Conservation (phyloP, 2,888 invertebrate genomes). For the Temnothorax rugatulus region DNA sequence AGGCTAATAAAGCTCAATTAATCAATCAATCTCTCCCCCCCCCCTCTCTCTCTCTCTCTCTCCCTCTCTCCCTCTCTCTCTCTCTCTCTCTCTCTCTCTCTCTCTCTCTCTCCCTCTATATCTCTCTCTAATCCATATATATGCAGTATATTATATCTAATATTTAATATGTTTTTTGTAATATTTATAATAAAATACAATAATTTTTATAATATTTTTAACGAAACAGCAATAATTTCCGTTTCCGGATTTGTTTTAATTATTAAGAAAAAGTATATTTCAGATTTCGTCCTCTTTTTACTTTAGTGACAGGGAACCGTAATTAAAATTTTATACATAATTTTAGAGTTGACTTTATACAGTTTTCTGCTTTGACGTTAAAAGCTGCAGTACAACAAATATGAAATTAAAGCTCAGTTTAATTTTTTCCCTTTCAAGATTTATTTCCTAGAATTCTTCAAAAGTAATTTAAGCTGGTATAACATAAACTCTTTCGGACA, state of each 20-base stretch:
- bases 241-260: not conserved
- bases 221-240: not conserved
- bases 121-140: too few species aligned
- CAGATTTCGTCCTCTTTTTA: not conserved
- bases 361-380: not conserved
- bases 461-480: not conserved
- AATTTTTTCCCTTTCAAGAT: not conserved
- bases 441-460: not conserved
- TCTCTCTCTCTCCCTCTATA: too few species aligned
- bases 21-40: too few species aligned
- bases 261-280: not conserved
- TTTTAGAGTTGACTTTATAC: not conserved
- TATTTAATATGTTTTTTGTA: too few species aligned
- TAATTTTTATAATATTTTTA: not conserved
- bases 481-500: not conserved
- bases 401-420: not conserved
- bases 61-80: too few species aligned
- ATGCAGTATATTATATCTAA: too few species aligned
- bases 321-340: not conserved
- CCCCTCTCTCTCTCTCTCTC: too few species aligned
- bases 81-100: too few species aligned
- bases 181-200: too few species aligned
- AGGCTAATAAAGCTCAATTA: too few species aligned
- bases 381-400: not conserved
- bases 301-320: not conserved